Evolutionary conservation across 2,113 vertebrate genomes (phyloP).

Genomic region (Trogon melanurus): DNA sequence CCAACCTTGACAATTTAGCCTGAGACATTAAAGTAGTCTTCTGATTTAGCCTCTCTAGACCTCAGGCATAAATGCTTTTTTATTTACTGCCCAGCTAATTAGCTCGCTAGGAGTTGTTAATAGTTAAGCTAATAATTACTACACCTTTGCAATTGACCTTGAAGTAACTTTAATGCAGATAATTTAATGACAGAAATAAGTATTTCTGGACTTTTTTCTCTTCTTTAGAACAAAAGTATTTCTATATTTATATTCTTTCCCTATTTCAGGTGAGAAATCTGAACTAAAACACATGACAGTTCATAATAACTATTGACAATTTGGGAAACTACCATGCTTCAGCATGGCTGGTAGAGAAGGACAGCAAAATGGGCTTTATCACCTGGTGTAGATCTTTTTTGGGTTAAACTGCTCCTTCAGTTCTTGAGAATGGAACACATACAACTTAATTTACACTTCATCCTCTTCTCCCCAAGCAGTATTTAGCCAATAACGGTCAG

Average conservation of each 20-base stretch:
- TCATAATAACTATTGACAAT: neutral
- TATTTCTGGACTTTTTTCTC: neutral
- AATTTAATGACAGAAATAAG: conserved; percentile 3
- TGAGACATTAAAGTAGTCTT: conserved; percentile 8
- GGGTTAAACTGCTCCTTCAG: neutral
- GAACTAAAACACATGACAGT: neutral
- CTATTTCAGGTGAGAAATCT: neutral
- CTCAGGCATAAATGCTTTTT: neutral
- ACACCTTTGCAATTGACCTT: conserved; percentile 17
- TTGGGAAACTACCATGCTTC: neutral
- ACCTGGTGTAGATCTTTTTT: neutral
- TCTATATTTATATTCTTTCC: neutral
- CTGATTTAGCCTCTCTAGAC: neutral
- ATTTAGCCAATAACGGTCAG: neutral
- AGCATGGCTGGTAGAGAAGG: neutral
- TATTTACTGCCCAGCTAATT: conserved; percentile 1
- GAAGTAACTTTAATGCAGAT: neutral
- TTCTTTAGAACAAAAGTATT: neutral
- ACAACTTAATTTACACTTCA: neutral
- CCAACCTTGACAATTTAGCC: conserved; percentile 1
- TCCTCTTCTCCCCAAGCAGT: neutral
- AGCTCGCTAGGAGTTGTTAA: conserved; percentile 8
- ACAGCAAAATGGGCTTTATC: neutral
- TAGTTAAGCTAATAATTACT: conserved; percentile 45
- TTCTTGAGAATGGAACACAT: neutral